A percentile compares a stretch with the other conserved stretches of the same genome.
These are phyloP conservation scores for Platypus cylindrus DNA, from an alignment of 2,888 invertebrate genomes.

Conservation along the genomic window DNA sequence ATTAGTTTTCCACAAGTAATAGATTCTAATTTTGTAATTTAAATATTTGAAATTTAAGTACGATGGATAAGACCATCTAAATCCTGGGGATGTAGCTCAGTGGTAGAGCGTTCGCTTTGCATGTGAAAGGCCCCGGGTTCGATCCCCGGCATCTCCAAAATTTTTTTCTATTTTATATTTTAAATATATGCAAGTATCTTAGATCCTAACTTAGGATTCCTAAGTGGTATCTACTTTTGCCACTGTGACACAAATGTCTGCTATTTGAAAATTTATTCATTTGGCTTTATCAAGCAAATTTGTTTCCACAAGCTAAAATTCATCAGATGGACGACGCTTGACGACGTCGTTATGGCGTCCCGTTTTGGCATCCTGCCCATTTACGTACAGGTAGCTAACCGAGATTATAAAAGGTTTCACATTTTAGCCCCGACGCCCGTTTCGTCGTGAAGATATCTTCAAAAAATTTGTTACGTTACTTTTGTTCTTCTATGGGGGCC, in stretches of 20 bases:
- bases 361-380: constrained; percentile 30
- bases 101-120: constrained; percentile 99
- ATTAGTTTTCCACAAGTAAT: too few relatives aligned
- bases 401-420: constrained; percentile 47
- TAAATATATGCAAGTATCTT: too few relatives aligned
- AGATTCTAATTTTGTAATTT: too few relatives aligned
- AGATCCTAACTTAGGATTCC: too few relatives aligned
- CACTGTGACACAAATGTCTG: too few relatives aligned
- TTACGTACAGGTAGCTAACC: constrained; percentile 39
- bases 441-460: constrained; percentile 41
- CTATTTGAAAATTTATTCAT: too few relatives aligned
- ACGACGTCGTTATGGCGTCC: constrained; percentile 7
- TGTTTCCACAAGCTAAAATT: too few relatives aligned
- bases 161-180: constrained; percentile 13
- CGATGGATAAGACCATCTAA: too few relatives aligned
- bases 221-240: too few relatives aligned
- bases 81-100: constrained; percentile 96
- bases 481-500: constrained; percentile 30
- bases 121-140: constrained; percentile 98
- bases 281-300: too few relatives aligned
- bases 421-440: constrained; percentile 41
- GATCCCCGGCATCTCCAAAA: constrained; percentile 50
- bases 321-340: constrained; percentile 3
- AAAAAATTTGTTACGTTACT: constrained; percentile 10
- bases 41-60: too few relatives aligned